A percentile compares a stretch with the other conserved stretches of the same genome.
Evolutionary conservation across 1,140 invertebrate genomes (phyloP).

Genomic region (Medauroidea extradentata): DNA sequence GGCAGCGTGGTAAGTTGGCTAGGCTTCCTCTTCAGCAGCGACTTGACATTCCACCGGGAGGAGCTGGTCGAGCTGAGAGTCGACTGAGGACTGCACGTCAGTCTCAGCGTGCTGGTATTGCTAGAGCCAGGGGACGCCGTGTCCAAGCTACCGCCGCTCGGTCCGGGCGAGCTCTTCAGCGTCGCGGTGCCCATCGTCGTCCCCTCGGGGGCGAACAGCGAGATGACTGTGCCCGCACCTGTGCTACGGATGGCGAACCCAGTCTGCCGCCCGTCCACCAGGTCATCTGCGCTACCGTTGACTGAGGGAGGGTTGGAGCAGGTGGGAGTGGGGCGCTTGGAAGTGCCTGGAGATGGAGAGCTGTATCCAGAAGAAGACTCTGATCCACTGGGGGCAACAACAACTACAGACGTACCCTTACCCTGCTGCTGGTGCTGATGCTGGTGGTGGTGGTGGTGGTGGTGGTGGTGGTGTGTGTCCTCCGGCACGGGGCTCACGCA

Average conservation of each 20-base stretch:
- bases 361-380: slow-evolving; percentile 46
- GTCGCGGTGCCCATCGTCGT: background rate
- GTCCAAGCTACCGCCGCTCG: background rate
- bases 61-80: slow-evolving; percentile 26
- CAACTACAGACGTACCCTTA: slow-evolving; percentile 1
- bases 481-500: slow-evolving; percentile 36
- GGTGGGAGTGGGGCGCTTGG: slow-evolving; percentile 7
- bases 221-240: slow-evolving; percentile 38
- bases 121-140: slow-evolving; percentile 5
- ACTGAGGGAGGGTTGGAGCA: slow-evolving; percentile 29
- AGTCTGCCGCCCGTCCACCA: slow-evolving; percentile 20
- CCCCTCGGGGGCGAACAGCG: slow-evolving; percentile 28
- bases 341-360: slow-evolving; percentile 29
- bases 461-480: slow-evolving; percentile 12
- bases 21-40: slow-evolving; percentile 38
- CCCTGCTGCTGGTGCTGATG: slow-evolving; percentile 25
- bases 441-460: slow-evolving; percentile 23
- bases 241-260: slow-evolving; percentile 39
- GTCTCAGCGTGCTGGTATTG: slow-evolving; percentile 14
- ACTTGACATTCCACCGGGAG: slow-evolving; percentile 36
- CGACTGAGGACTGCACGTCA: slow-evolving; percentile 39
- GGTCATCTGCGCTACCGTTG: slow-evolving; percentile 36
- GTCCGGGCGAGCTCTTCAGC: background rate
- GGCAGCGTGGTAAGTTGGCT: slow-evolving; percentile 21
- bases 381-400: slow-evolving; percentile 30